Evolutionary conservation across 2,888 invertebrate genomes (phyloP).

Genomic region (Clepsis dumicolana): DNA sequence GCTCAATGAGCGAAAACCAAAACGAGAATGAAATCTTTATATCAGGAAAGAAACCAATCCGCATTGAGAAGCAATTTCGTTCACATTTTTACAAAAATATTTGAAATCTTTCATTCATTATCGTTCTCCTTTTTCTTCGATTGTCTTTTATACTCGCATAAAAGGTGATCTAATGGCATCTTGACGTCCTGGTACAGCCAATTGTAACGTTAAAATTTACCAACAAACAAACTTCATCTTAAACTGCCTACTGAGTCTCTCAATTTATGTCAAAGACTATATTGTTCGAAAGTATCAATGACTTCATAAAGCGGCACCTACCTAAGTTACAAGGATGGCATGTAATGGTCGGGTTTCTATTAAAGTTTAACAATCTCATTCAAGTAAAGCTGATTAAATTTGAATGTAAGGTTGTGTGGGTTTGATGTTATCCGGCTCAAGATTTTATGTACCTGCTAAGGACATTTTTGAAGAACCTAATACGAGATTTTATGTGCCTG

Average conservation of each 20-base stretch:
- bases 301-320: neutral
- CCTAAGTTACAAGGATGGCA: neutral
- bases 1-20: constrained; percentile 8
- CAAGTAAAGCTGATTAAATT: neutral
- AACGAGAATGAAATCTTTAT: constrained; percentile 11
- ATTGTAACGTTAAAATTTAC: neutral
- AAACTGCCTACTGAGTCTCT: neutral
- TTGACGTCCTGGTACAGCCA: neutral
- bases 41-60: constrained; percentile 30
- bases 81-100: constrained; percentile 32
- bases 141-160: neutral
- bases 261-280: neutral
- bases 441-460: neutral
- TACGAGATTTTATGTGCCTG: no score
- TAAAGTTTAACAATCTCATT: constrained; percentile 15
- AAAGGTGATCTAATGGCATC: neutral
- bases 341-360: constrained; percentile 3
- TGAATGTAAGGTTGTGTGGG: neutral
- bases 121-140: neutral
- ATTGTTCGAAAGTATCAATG: constrained; percentile 11
- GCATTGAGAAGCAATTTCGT: constrained; percentile 20
- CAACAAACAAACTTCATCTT: neutral
- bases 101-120: constrained; percentile 36
- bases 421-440: neutral
- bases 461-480: no score